Evolutionary conservation across 2,113 vertebrate species (phyloP), one percentile per base, ranked within the genome.

Genomic region (Furnarius figulus): DNA sequence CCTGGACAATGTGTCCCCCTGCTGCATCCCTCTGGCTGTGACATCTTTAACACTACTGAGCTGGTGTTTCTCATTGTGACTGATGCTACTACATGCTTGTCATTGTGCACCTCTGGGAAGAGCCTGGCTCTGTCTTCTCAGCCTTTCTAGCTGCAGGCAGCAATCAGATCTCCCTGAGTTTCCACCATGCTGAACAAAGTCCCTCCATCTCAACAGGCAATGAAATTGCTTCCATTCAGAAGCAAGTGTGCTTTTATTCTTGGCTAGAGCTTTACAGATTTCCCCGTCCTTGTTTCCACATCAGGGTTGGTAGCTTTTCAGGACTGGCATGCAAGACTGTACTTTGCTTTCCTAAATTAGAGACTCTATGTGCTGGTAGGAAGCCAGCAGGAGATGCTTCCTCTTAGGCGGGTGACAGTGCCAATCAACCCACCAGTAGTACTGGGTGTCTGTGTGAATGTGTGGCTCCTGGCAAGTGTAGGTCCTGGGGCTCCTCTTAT

Each of bases 341-440:
- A 70, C 59, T 96, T 91, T 39, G 72, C 86, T 73, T 93, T 92
- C 94, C 89, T 81, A 93, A 95, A 95, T 90, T 89, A 90, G 89
- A 93, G 80, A 55, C 42, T 68, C 37, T 52, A 55, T 0, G 1
- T 81, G 52, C 93, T 95, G 96, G 91, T 78, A 71, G 70, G 68
- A 95, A 95, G 94, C 93, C 94, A 95, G 93, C 56, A 80, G 84
- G 83, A 95, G 76, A 81, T 52, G 76, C 79, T 89, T 93, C 73
- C 61, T 86, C 72, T 88, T 58, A 1, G 0, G 39, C 0, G 1
- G 55, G 42, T 81, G 89, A 28, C 47, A n/a, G 80, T 65, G 86
- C 84, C 94, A 93, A 66, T 74, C 86, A 77, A 40, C 68, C 83
- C 71, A 50, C 78, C 50, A 93, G 90, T 42, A 78, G 87, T 35